These are phyloP conservation scores for Cheilinus undulatus DNA, from an alignment of 2,113 vertebrate genomes.

Conservation along the genomic window DNA sequence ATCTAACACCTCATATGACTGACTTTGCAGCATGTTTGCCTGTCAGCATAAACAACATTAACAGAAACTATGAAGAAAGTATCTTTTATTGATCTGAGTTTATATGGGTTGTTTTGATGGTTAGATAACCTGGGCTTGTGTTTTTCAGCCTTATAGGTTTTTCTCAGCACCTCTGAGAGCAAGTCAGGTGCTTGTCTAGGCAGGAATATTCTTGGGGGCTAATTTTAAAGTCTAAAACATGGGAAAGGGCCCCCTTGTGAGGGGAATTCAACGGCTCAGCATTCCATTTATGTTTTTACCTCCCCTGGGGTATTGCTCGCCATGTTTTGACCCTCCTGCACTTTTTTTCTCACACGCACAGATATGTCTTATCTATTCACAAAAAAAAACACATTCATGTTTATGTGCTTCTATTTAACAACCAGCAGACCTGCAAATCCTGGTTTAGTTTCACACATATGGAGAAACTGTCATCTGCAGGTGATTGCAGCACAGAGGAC, in stretches of 20 bases:
- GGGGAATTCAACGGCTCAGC: neutral
- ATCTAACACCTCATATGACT: too few relatives aligned
- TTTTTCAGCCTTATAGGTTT: neutral
- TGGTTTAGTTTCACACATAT: neutral
- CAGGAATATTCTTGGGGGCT: neutral
- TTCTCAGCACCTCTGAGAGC: too few relatives aligned
- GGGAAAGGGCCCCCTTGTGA: neutral
- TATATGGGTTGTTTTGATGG: too few relatives aligned
- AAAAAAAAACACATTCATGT: neutral
- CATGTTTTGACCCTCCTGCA: neutral
- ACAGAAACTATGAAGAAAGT: too few relatives aligned
- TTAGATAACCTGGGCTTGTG: too few relatives aligned
- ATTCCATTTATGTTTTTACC: slow-evolving; percentile 4
- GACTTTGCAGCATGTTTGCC: too few relatives aligned
- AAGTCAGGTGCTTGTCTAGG: slow-evolving; percentile 15
- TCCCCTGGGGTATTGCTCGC: neutral
- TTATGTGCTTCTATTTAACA: neutral
- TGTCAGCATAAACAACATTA: too few relatives aligned
- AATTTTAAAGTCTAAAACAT: neutral
- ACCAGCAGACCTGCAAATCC: neutral
- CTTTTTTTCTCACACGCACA: neutral
- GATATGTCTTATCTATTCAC: neutral
- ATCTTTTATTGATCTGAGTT: too few relatives aligned
- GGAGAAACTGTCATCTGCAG: neutral
- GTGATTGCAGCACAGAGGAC: neutral